Evolutionary conservation across 2,797 vertebrate species (phyloP), one percentile per base, ranked within the genome.

Genomic region (Denticeps clupeoides): DNA sequence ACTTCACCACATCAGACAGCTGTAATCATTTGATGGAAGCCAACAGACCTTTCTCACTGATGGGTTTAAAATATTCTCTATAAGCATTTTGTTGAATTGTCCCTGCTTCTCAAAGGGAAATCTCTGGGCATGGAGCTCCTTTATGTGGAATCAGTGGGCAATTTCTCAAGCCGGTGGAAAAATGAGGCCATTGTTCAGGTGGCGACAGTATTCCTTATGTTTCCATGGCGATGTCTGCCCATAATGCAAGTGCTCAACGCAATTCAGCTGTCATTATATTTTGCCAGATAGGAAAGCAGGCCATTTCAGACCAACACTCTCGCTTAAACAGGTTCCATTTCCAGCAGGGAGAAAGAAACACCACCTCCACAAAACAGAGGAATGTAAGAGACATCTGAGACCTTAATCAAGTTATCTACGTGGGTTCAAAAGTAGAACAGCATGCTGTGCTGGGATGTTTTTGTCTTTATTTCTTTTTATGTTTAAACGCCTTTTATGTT

Each of bases 251-350:
- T 18, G 35, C 38, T 38, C 35, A 38, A 38, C 38, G 35, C 35
- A 38, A 38, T 38, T 38, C 35, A 38, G 35, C 35, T 35, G 38
- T 38, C 35, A 11, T 38, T 38, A 38, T 38, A 35, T 10, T 4
- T 38, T n/a, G 35, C 35, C 18, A 38, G 8, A 8, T 18, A 38
- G 35, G 18, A 38, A 35, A 38, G 35, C 35, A 35, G 21, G 10
- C 35, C 35, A 38, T 38, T 38, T 8, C 35, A 21, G 38, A 38
- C 38, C 35, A 38, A 35, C 38, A 38, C 10, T 4, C 18, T 11
- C 35, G 38, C 35, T 38, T 19, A 38, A 38, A 35, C 38, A 35
- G 38, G 35, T 38, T 38, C 38, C 18, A 38, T 38, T 38, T 38
- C 35, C 35, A n/a, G 35, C 11, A 35, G 35, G 35, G 38, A 16